Evolutionary conservation across 2,797 vertebrate species (phyloP).

Genomic region (Phataginus tetradactyla): DNA sequence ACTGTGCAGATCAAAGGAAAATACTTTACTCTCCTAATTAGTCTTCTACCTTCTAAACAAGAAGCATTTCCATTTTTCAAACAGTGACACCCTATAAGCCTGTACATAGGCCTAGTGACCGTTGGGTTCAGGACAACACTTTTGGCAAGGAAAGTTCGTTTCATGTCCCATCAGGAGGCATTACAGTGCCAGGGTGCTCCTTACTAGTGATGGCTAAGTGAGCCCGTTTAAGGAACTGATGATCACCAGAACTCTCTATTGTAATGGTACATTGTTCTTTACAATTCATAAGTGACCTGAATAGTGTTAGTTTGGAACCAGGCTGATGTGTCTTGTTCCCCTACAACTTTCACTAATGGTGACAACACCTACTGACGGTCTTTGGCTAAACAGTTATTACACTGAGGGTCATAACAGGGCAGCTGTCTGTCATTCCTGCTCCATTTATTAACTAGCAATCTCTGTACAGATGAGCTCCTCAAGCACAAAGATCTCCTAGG

Average conservation of each 20-base stretch:
- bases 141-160: background rate
- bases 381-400: background rate
- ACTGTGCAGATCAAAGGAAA: slow-evolving; percentile 10
- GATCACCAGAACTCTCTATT: background rate
- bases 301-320: background rate
- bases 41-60: background rate
- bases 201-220: background rate
- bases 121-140: background rate
- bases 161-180: background rate
- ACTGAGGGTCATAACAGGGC: background rate
- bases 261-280: background rate
- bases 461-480: background rate
- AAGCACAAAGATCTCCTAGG: background rate
- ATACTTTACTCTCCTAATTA: background rate
- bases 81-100: background rate
- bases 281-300: background rate
- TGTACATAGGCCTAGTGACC: background rate
- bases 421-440: background rate
- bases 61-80: background rate
- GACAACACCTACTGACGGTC: background rate
- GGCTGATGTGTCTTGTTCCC: background rate
- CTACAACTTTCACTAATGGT: background rate
- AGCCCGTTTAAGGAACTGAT: background rate
- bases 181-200: background rate
- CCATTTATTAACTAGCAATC: background rate